Evolutionary conservation across 1,140 invertebrate genomes (phyloP).

Genomic region (Dendroctonus ponderosae): DNA sequence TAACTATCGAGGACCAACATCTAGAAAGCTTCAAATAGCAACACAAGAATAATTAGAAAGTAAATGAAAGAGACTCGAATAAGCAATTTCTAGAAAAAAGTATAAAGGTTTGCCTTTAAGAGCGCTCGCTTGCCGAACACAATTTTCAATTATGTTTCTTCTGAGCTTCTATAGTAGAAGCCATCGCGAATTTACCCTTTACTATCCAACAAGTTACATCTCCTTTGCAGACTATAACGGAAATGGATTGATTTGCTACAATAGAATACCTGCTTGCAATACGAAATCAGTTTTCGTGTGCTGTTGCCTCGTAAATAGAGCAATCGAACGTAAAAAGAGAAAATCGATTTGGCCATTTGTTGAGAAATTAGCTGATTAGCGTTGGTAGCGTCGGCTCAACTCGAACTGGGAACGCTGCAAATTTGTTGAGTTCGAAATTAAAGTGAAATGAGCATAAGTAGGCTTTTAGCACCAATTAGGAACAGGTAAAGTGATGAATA

Average conservation of each 20-base stretch:
- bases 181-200: slow-evolving; percentile 4
- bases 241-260: slow-evolving; percentile 31
- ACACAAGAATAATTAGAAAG: too few species aligned
- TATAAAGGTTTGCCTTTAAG: too few species aligned
- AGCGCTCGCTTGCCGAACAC: background rate
- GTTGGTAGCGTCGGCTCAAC: background rate
- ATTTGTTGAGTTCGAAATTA: too few species aligned
- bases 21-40: too few species aligned
- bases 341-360: slow-evolving; percentile 17
- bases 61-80: too few species aligned
- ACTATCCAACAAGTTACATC: slow-evolving; percentile 15
- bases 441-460: too few species aligned
- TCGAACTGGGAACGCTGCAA: background rate
- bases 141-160: background rate
- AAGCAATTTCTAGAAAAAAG: too few species aligned
- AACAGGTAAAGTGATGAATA: background rate
- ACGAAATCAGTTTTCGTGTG: slow-evolving; percentile 25
- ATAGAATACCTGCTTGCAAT: slow-evolving; percentile 28
- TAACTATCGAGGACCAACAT: too few species aligned
- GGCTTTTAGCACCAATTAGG: too few species aligned
- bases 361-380: background rate
- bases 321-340: slow-evolving; percentile 23
- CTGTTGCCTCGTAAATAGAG: slow-evolving; percentile 20
- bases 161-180: too few species aligned
- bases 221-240: slow-evolving; percentile 17